These are phyloP conservation scores for Aldrovandia affinis DNA, from an alignment of 2,797 vertebrate genomes.

Conservation along the genomic window DNA sequence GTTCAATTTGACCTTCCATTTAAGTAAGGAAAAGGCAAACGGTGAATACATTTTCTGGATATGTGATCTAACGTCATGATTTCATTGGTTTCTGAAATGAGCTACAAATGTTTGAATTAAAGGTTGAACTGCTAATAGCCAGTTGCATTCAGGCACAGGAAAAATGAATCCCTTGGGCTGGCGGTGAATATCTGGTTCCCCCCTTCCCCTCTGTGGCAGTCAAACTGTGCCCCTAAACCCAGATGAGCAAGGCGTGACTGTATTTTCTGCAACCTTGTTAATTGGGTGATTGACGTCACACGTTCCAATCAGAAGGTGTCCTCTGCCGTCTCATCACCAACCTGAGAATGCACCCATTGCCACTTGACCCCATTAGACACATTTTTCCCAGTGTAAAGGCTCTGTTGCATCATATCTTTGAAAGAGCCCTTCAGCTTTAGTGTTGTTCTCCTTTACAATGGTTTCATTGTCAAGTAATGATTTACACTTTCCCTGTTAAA, in stretches of 20 bases:
- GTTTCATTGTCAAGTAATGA: conserved; percentile 14
- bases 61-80: not conserved
- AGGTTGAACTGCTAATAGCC: not conserved
- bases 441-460: not conserved
- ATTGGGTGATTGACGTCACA: not conserved
- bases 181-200: not conserved
- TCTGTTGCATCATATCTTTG: no score
- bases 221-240: not conserved
- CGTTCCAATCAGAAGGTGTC: not conserved
- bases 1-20: not conserved
- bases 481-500: not conserved
- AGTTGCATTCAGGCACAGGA: not conserved
- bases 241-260: not conserved
- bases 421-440: not conserved
- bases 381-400: not conserved
- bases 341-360: not conserved
- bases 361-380: not conserved
- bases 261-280: not conserved
- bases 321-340: not conserved
- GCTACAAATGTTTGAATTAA: not conserved
- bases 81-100: not conserved
- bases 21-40: not conserved
- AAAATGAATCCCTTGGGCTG: not conserved
- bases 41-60: not conserved
- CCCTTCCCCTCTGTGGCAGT: not conserved